These are phyloP conservation scores for Accipiter minullus DNA, from an alignment of 2,797 vertebrate genomes.

Conservation along the genomic window DNA sequence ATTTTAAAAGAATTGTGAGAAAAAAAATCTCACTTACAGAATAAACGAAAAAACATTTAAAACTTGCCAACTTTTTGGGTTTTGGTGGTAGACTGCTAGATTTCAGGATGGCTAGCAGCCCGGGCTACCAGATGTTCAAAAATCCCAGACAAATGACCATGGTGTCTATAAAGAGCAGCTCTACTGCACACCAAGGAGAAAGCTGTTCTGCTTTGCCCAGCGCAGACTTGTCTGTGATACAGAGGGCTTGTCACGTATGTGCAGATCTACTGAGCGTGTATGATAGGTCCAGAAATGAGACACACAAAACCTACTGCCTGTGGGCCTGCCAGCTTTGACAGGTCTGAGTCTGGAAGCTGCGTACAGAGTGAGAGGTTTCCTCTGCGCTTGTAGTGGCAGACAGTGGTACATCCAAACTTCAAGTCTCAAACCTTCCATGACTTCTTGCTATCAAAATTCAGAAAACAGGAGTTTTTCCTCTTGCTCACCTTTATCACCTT, in stretches of 20 bases:
- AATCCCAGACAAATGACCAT: not conserved
- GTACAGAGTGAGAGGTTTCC: not conserved
- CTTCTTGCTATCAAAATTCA: not conserved
- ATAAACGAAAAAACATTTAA: not conserved
- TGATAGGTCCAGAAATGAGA: not conserved
- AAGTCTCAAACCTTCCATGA: conserved; percentile 33
- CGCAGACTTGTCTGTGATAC: not conserved
- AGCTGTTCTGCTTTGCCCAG: not conserved
- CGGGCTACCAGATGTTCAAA: not conserved
- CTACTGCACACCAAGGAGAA: not conserved
- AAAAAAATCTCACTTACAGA: not conserved
- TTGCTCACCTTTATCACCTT: not conserved
- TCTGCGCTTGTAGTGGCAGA: not conserved
- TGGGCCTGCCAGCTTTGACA: conserved; percentile 46
- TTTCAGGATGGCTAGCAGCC: not conserved
- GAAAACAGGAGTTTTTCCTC: not conserved
- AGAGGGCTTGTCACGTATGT: not conserved
- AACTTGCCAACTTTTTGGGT: not conserved
- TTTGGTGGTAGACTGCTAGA: not conserved
- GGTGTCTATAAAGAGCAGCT: not conserved
- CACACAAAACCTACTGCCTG: conserved; percentile 15
- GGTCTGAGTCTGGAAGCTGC: conserved; percentile 33
- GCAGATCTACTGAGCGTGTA: not conserved
- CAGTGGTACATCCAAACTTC: not conserved
- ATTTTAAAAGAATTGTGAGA: conserved; percentile 8